Percentiles rank a stretch among this genome's conserved stretches.
Evolutionary conservation across 2,888 invertebrate species (phyloP).

Genomic region (Brachyptera risi): DNA sequence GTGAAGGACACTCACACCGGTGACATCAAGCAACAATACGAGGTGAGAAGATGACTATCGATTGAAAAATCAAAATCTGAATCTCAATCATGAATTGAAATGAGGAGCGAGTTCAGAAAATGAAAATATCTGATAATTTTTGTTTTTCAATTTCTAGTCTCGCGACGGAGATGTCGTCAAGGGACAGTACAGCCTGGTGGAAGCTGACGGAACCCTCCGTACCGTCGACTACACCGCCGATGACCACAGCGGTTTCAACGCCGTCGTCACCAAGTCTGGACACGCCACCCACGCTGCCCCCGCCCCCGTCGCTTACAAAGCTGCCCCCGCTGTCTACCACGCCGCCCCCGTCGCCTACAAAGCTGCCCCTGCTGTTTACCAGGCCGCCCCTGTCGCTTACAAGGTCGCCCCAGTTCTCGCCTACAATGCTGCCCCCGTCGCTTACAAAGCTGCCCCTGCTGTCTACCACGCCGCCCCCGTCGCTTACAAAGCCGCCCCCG

Average conservation of each 20-base stretch:
- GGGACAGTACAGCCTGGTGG: conserved; percentile 2
- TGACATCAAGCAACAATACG: background rate
- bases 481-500: background rate
- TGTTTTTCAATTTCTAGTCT: background rate
- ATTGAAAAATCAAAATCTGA: too few relatives aligned
- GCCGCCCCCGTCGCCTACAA: background rate
- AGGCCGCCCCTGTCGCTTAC: too few relatives aligned
- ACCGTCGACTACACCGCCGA: background rate
- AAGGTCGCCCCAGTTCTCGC: too few relatives aligned
- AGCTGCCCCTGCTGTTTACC: too few relatives aligned
- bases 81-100: too few relatives aligned
- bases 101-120: too few relatives aligned
- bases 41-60: background rate
- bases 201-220: background rate
- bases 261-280: conserved; percentile 2
- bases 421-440: too few relatives aligned
- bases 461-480: too few relatives aligned
- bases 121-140: too few relatives aligned
- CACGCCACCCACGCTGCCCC: background rate
- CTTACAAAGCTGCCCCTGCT: background rate
- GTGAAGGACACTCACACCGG: background rate
- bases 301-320: background rate
- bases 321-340: background rate
- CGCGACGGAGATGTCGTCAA: background rate
- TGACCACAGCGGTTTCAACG: background rate